Conservation (phyloP, 2,797 vertebrate genomes). For the Morelia viridis region DNA sequence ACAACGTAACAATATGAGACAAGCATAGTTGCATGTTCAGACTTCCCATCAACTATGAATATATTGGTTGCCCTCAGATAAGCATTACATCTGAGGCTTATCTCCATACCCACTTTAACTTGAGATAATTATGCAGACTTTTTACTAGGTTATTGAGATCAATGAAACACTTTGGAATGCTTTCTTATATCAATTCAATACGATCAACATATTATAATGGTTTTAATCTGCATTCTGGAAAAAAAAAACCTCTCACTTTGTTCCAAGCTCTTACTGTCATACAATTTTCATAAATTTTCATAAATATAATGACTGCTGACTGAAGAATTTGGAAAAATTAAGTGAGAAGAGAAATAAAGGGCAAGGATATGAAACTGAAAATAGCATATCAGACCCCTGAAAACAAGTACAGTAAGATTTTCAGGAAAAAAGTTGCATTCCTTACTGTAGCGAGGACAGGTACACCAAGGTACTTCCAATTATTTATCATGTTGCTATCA, state of each 20-base stretch:
- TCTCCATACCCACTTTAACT: neutral
- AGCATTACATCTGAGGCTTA: neutral
- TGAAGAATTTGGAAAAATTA: neutral
- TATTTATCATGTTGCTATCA: slow-evolving; percentile 89
- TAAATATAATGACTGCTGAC: neutral
- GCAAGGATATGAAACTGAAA: neutral
- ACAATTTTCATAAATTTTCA: neutral
- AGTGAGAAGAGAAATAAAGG: neutral
- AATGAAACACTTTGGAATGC: neutral
- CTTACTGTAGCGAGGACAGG: slow-evolving; percentile 81
- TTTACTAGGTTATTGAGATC: neutral
- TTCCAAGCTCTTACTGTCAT: neutral
- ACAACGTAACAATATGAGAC: neutral
- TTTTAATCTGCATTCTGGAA: neutral
- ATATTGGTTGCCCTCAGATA: neutral
- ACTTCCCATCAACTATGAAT: neutral
- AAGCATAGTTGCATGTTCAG: neutral
- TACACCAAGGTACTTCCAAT: slow-evolving; percentile 92
- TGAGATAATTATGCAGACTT: neutral
- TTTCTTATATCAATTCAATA: neutral
- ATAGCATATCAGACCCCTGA: neutral
- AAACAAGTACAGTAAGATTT: neutral
- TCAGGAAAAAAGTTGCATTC: slow-evolving; percentile 24
- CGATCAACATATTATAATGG: neutral
- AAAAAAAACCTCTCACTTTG: neutral